These are phyloP conservation scores for Porphyrio hochstetteri DNA, from an alignment of 2,113 vertebrate genomes.

Conservation along the genomic window DNA sequence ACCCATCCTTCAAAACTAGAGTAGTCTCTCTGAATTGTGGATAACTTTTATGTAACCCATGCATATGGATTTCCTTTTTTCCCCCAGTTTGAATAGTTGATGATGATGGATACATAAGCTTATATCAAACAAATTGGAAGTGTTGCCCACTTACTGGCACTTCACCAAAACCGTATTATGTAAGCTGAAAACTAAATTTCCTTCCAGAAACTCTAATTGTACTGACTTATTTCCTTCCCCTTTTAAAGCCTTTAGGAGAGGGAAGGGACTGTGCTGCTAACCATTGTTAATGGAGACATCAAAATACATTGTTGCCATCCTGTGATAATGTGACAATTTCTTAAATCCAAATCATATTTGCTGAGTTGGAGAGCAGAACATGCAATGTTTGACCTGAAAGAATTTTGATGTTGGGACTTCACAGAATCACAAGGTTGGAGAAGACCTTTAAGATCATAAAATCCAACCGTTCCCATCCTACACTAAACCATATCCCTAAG, in stretches of 20 bases:
- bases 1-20: not conserved
- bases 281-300: not conserved
- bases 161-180: constrained; percentile 92
- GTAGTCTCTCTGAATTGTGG: not conserved
- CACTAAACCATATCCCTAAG: too few relatives aligned
- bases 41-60: not conserved
- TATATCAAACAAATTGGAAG: constrained; percentile 95
- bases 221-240: not conserved
- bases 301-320: not conserved
- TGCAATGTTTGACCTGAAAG: not conserved
- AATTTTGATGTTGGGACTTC: not conserved
- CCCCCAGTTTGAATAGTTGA: constrained; percentile 92
- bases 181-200: constrained; percentile 64
- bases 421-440: too few relatives aligned
- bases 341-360: not conserved
- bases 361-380: not conserved
- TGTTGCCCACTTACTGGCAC: constrained; percentile 83
- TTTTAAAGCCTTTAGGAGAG: not conserved
- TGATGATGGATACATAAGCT: constrained; percentile 93
- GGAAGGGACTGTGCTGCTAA: not conserved
- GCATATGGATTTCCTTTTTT: not conserved
- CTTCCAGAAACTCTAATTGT: not conserved
- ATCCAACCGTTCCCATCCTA: too few relatives aligned
- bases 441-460: too few relatives aligned
- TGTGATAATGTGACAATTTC: not conserved